Percentiles rank a stretch among this genome's conserved stretches.
phyloP scores from a whole-genome alignment of 2,113 vertebrate genomes.

The Pteruthius melanotis region DNA sequence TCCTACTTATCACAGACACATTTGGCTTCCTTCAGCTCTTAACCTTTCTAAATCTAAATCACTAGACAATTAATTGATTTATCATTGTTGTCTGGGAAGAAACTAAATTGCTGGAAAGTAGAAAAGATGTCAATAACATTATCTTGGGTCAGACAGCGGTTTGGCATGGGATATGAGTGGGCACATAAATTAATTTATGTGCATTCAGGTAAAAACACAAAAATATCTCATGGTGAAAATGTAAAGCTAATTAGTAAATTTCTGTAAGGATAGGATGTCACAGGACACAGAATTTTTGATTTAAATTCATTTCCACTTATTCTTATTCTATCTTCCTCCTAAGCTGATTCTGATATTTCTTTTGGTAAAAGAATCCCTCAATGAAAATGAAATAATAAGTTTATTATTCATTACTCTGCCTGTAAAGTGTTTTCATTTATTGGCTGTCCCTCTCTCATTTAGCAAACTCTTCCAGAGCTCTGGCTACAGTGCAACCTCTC shows the following conservation, averaged over 20 bases:
- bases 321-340: not conserved
- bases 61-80: constrained; percentile 44
- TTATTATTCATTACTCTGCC: not conserved
- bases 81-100: not conserved
- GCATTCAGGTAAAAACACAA: not conserved
- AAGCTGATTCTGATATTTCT: not conserved
- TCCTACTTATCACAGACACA: not conserved
- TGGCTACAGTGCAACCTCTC: not conserved
- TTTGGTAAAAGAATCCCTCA: not conserved
- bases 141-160: constrained; percentile 2
- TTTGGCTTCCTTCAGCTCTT: not conserved
- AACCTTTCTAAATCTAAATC: constrained; percentile 12
- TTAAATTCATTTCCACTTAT: not conserved
- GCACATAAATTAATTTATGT: not conserved
- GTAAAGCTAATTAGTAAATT: not conserved
- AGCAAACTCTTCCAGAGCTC: not conserved
- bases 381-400: not conserved
- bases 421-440: not conserved
- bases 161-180: not conserved
- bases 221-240: not conserved
- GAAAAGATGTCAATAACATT: constrained; percentile 16
- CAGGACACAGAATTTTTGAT: not conserved
- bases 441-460: not conserved
- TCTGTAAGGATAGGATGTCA: not conserved
- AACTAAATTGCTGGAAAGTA: constrained; percentile 11